Conservation (phyloP, 2,888 invertebrate species). For the Pseudanteris insignis region DNA sequence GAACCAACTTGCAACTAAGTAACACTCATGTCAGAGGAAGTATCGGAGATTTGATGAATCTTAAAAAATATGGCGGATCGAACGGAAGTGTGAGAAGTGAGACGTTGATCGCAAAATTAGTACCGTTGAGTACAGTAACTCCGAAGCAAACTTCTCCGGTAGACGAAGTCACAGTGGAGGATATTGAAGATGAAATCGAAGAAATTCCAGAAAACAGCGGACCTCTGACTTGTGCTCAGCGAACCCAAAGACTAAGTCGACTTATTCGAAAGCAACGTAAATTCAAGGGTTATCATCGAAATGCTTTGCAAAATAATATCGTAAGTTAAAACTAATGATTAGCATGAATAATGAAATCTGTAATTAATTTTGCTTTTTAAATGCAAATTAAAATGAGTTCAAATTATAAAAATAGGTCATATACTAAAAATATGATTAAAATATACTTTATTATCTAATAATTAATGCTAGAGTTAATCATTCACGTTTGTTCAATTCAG, state of each 20-base stretch:
- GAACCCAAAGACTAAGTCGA: slow-evolving; percentile 75
- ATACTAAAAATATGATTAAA: too few relatives aligned
- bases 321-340: slow-evolving; percentile 33
- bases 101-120: slow-evolving; percentile 75
- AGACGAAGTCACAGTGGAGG: slow-evolving; percentile 52
- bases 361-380: too few relatives aligned
- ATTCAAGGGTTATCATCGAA: slow-evolving; percentile 29
- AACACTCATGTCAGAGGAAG: slow-evolving; percentile 68
- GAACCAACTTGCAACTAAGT: slow-evolving; percentile 63
- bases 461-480: too few relatives aligned
- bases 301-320: slow-evolving; percentile 18
- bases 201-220: slow-evolving; percentile 61
- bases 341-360: slow-evolving; percentile 4
- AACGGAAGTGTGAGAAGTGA: slow-evolving; percentile 79
- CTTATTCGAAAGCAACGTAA: slow-evolving; percentile 75
- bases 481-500: too few relatives aligned
- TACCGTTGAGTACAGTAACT: slow-evolving; percentile 78
- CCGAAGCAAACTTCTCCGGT: slow-evolving; percentile 69
- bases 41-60: slow-evolving; percentile 83
- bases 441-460: too few relatives aligned
- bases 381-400: too few relatives aligned
- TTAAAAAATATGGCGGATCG: slow-evolving; percentile 76
- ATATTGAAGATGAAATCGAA: slow-evolving; percentile 43
- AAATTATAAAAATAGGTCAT: too few relatives aligned
- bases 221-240: slow-evolving; percentile 74